Conservation (phyloP, 1,140 invertebrate genomes). For the Phenacoccus solenopsis region DNA sequence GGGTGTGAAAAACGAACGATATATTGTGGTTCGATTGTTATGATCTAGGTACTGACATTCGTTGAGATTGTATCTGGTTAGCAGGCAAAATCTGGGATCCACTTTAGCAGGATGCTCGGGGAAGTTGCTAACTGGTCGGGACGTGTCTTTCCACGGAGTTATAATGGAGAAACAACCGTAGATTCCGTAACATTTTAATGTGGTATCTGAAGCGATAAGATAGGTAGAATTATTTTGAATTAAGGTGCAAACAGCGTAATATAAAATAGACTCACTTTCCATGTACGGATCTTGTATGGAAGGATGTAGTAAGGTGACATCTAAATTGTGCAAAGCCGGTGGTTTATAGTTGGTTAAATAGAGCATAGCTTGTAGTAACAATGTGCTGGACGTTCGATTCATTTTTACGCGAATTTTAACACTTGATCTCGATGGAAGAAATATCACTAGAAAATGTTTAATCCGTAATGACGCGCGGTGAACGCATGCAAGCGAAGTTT, state of each 20-base stretch:
- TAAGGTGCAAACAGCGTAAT: not conserved
- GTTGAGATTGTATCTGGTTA: constrained; percentile 39
- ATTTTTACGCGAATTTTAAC: too few species aligned
- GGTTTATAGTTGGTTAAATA: too few species aligned
- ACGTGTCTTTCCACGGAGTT: constrained; percentile 54
- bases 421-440: too few species aligned
- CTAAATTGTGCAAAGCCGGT: too few species aligned
- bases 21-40: constrained; percentile 46
- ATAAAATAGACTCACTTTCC: not conserved
- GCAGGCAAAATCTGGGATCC: constrained; percentile 38
- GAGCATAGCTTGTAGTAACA: too few species aligned
- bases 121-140: constrained; percentile 62
- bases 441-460: too few species aligned
- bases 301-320: not conserved
- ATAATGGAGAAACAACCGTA: constrained; percentile 73
- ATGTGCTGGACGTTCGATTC: too few species aligned
- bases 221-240: not conserved
- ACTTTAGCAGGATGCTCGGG: constrained; percentile 49
- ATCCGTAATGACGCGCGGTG: too few species aligned
- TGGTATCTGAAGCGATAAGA: constrained; percentile 19
- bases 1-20: constrained; percentile 42
- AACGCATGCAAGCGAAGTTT: too few species aligned
- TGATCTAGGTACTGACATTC: constrained; percentile 45
- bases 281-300: not conserved
- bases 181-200: constrained; percentile 49